Conservation (phyloP, 2,797 vertebrate species). For the Acanthurus tractus region DNA sequence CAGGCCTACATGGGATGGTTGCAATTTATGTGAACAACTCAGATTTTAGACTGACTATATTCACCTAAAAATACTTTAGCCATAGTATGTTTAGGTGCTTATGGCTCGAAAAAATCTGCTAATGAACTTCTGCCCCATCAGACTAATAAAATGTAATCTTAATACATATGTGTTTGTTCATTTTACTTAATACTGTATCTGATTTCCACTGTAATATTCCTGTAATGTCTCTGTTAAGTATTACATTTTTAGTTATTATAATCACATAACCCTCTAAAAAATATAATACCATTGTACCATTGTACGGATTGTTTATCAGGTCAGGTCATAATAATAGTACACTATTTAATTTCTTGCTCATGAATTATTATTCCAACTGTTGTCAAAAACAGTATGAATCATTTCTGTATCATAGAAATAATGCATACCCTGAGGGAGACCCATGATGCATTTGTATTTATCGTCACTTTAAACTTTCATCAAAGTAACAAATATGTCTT, state of each 20-base stretch:
- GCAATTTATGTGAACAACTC: constrained; percentile 12
- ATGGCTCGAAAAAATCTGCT: neutral
- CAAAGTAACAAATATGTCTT: constrained; percentile 52
- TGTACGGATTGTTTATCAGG: constrained; percentile 49
- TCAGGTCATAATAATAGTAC: constrained; percentile 47
- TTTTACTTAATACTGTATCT: neutral
- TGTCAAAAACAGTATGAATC: constrained; percentile 26
- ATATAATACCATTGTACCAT: neutral
- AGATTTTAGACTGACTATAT: constrained; percentile 13
- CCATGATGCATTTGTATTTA: constrained; percentile 63
- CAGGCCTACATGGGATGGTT: neutral
- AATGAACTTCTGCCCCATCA: neutral
- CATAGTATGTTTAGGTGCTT: neutral
- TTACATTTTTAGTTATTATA: neutral
- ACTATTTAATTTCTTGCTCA: constrained; percentile 47
- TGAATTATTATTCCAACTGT: constrained; percentile 25
- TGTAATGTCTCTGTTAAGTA: neutral
- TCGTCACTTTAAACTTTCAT: constrained; percentile 59
- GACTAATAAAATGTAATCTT: neutral
- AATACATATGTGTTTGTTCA: neutral
- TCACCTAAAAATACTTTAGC: constrained; percentile 15
- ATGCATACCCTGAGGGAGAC: constrained; percentile 49
- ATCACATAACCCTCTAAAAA: neutral
- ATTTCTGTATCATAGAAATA: constrained; percentile 45
- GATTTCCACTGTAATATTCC: neutral